Evolutionary conservation across 2,888 invertebrate species (phyloP), one percentile per base, ranked within the genome.

Genomic region (Uropetala carovei): DNA sequence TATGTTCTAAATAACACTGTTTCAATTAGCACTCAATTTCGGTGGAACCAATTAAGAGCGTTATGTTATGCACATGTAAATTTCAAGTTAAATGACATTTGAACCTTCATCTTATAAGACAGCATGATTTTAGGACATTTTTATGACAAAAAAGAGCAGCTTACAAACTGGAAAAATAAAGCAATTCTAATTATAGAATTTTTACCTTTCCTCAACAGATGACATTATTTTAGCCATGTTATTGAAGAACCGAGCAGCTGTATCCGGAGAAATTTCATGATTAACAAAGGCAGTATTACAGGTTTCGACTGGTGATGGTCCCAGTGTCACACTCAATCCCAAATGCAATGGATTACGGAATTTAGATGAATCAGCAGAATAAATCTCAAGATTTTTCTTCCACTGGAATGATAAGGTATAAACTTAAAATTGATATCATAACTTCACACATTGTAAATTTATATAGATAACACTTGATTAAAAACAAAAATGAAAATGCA

Each of bases 331-430:
- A 43, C 64, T 68, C 68, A 89, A 60, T 43, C 56, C 89, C 64
- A 64, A 18, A 43, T 64, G 64, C 16, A 89, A 43, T 8, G 60
- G 89, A 43, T 89, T 64, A 68, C 94, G 13, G 95, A 94, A 93
- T 95, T 95, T 43, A 95, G 94, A 85, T 96, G 94, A 92, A 94
- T 57, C 81, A 58, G 64, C 30, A 30, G 81, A 86, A 18, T 75
- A 58, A 27, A 91, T 95, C 93, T 96, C 95, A 93, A 96, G 95
- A 94, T 96, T 96, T 91, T 95, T 94, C 10, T 95, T 95, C 96
- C 96, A 96, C 94, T 96, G 96, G 13, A 96, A 95, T 93, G 96
- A 95, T 75, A 96, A 94, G 13, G 64, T 7, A 11, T 64, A 8
- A 16, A 14, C 8, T 64, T 16, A 14, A 64, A 64, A 5, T 64